These are phyloP conservation scores for Drosophila quinaria DNA, from an alignment of 2,888 invertebrate genomes.

Conservation along the genomic window DNA sequence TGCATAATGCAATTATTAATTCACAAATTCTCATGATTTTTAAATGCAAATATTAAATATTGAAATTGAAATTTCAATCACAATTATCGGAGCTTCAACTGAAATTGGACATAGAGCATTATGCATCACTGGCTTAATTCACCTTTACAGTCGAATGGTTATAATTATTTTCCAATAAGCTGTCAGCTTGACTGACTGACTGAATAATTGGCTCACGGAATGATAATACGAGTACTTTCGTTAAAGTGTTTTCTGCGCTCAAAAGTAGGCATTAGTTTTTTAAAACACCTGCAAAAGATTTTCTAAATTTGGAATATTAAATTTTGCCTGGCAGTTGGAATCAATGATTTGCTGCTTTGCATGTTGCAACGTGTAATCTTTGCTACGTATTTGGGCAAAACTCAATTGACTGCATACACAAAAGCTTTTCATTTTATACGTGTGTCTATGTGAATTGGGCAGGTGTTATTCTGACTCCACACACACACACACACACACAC, in stretches of 20 bases:
- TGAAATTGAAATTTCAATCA: conserved; percentile 28
- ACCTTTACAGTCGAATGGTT: conserved; percentile 51
- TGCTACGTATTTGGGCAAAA: conserved; percentile 30
- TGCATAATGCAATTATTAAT: conserved; percentile 33
- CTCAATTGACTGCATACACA: conserved; percentile 70
- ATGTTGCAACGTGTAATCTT: conserved; percentile 26
- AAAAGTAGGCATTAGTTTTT: conserved; percentile 28
- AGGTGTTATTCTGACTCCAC: conserved; percentile 51
- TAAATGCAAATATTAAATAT: conserved; percentile 36
- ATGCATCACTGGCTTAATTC: conserved; percentile 54
- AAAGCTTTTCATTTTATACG: conserved; percentile 7
- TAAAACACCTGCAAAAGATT: conserved; percentile 19
- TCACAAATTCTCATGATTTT: conserved; percentile 8
- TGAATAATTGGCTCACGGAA: neutral
- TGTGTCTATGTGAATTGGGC: conserved; percentile 14
- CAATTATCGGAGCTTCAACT: neutral
- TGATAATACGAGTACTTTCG: neutral
- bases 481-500: neutral
- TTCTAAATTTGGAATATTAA: conserved; percentile 48
- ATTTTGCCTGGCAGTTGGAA: conserved; percentile 26
- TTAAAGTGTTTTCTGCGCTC: neutral
- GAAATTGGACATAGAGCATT: conserved; percentile 20
- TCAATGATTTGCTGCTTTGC: conserved; percentile 38
- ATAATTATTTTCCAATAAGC: conserved; percentile 41
- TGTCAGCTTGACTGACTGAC: conserved; percentile 23